Conservation (phyloP, 2,888 invertebrate species). For the Drosophila subquinaria region DNA sequence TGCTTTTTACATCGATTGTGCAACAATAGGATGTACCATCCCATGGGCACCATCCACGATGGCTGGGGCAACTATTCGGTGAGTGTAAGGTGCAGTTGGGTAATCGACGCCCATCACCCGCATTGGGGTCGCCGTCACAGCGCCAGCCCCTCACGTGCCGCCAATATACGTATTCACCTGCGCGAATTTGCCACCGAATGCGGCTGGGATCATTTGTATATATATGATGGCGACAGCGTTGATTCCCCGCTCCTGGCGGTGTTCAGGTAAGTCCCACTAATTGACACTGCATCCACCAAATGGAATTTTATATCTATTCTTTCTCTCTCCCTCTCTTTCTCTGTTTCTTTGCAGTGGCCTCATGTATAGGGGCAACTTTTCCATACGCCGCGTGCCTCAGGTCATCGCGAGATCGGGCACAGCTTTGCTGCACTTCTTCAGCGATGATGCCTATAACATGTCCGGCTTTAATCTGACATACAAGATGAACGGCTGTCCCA, state of each 20-base stretch:
- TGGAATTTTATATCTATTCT: background rate
- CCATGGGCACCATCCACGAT: conserved; percentile 92
- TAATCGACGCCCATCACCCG: conserved; percentile 90
- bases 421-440: conserved; percentile 97
- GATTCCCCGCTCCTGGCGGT: conserved; percentile 96
- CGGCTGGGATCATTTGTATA: conserved; percentile 99
- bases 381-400: conserved; percentile 91
- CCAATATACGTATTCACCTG: conserved; percentile 93
- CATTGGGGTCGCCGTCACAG: conserved; percentile 80
- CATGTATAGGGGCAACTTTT: conserved; percentile 92
- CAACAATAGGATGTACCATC: conserved; percentile 87
- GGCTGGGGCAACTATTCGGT: conserved; percentile 97
- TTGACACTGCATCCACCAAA: background rate
- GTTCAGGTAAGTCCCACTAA: conserved; percentile 87
- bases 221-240: conserved; percentile 99
- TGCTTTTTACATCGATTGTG: conserved; percentile 2
- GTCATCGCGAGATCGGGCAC: conserved; percentile 95
- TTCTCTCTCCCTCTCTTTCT: background rate
- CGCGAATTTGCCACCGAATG: conserved; percentile 99
- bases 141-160: conserved; percentile 85
- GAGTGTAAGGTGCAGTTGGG: conserved; percentile 97
- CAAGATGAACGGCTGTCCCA: conserved; percentile 93
- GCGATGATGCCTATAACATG: conserved; percentile 99
- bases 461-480: conserved; percentile 99
- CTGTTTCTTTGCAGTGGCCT: conserved; percentile 90